Evolutionary conservation across 2,797 vertebrate species (phyloP).

Genomic region (Ctenochaetus hawaiiensis): DNA sequence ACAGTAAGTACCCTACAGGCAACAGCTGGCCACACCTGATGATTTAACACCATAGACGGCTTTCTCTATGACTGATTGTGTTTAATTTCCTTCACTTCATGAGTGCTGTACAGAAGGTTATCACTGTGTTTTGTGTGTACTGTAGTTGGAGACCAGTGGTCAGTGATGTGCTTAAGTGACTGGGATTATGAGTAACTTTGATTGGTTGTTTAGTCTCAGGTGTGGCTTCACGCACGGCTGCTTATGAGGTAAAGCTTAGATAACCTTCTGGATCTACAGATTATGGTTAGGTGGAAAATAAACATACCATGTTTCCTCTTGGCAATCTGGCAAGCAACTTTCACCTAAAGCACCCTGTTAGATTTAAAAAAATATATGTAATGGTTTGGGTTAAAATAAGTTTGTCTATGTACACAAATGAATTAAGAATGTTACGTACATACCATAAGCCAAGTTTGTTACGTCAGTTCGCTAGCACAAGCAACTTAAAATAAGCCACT

Average conservation of each 20-base stretch:
- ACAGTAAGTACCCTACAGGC: neutral
- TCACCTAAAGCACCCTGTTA: too few relatives aligned
- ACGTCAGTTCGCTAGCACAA: too few relatives aligned
- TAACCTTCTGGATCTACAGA: neutral
- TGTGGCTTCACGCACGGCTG: conserved; percentile 18
- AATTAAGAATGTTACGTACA: too few relatives aligned
- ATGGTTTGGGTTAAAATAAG: too few relatives aligned
- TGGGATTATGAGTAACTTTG: conserved; percentile 30
- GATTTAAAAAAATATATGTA: too few relatives aligned
- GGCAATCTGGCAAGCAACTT: too few relatives aligned
- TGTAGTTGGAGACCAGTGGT: conserved; percentile 25
- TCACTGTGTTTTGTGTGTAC: neutral
- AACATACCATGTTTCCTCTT: neutral
- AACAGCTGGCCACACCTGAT: conserved; percentile 11
- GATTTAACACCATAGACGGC: conserved; percentile 13
- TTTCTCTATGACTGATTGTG: conserved; percentile 1
- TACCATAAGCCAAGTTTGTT: too few relatives aligned
- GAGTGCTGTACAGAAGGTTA: conserved; percentile 3
- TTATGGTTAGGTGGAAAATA: conserved; percentile 4
- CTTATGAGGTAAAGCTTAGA: conserved; percentile 24
- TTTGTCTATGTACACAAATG: too few relatives aligned
- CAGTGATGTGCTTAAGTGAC: conserved; percentile 47
- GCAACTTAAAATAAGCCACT: too few relatives aligned
- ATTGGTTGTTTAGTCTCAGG: conserved; percentile 38
- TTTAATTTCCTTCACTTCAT: conserved; percentile 2